These are phyloP conservation scores for Sebastes vulpes DNA, from an alignment of 2,797 vertebrate species.

Conservation along the genomic window DNA sequence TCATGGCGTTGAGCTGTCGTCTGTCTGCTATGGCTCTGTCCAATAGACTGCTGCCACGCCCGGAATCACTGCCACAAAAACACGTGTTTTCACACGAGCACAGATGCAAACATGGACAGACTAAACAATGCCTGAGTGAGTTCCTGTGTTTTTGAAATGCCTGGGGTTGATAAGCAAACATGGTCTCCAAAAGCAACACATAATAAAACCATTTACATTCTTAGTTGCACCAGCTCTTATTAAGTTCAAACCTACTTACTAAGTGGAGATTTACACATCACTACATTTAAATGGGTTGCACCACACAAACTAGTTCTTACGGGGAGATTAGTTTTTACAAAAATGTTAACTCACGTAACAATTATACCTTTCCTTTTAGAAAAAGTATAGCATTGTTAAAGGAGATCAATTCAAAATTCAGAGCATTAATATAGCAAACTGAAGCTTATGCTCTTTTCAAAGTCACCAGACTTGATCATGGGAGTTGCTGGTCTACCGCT, in stretches of 20 bases:
- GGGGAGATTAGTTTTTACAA: background rate
- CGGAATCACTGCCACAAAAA: conserved; percentile 91
- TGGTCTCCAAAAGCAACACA: background rate
- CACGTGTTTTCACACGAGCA: background rate
- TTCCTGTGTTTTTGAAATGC: background rate
- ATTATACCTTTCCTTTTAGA: background rate
- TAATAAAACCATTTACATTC: background rate
- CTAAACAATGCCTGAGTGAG: background rate
- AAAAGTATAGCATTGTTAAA: background rate
- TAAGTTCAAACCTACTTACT: background rate
- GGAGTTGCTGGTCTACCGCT: too few species aligned
- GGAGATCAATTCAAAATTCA: too few species aligned
- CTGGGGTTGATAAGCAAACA: background rate
- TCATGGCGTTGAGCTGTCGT: conserved; percentile 95
- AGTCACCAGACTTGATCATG: too few species aligned
- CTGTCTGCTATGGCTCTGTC: conserved; percentile 96
- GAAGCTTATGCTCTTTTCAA: too few species aligned
- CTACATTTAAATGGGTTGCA: background rate
- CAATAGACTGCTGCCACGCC: conserved; percentile 96
- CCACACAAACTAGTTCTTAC: background rate
- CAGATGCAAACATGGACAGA: background rate
- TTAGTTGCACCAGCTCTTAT: background rate
- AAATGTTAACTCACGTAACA: background rate
- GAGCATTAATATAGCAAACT: too few species aligned
- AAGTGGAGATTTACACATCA: background rate